Percentiles rank a stretch among this genome's conserved stretches.
Conservation (phyloP, 2,888 invertebrate genomes). For the Eristalis arbustorum region DNA sequence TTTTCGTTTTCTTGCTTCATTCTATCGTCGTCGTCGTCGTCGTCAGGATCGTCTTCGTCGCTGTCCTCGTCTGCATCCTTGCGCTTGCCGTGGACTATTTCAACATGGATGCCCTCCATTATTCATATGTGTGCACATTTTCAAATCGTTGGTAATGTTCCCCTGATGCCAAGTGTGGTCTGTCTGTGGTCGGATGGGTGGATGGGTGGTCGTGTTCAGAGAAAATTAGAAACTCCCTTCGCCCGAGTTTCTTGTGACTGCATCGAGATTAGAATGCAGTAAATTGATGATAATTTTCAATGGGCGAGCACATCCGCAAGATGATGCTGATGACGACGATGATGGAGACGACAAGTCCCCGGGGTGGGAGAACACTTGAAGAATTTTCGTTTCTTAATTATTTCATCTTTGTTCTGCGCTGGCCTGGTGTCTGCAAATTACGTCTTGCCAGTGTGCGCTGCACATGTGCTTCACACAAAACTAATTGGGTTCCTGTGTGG, state of each 20-base stretch:
- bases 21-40: background rate
- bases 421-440: background rate
- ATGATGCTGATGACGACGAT: slow-evolving; percentile 32
- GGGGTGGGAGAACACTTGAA: background rate
- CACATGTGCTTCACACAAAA: slow-evolving; percentile 1
- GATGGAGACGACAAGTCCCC: background rate
- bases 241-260: slow-evolving; percentile 28
- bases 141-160: slow-evolving; percentile 46
- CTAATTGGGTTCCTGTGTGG: slow-evolving; percentile 5
- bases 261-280: slow-evolving; percentile 57
- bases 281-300: slow-evolving; percentile 56
- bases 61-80: background rate
- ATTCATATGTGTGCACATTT: slow-evolving; percentile 62
- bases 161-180: slow-evolving; percentile 31
- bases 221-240: slow-evolving; percentile 37
- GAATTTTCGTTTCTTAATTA: slow-evolving; percentile 52
- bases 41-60: background rate
- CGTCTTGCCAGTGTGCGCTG: background rate
- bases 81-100: background rate
- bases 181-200: background rate
- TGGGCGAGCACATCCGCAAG: background rate
- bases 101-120: slow-evolving; percentile 58
- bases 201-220: background rate
- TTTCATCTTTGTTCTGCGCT: slow-evolving; percentile 26
- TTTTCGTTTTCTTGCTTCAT: background rate